Percentiles rank a stretch among this genome's conserved stretches.
phyloP scores from a whole-genome alignment of 2,888 invertebrate genomes.

The Leptinotarsa rubiginosa region DNA sequence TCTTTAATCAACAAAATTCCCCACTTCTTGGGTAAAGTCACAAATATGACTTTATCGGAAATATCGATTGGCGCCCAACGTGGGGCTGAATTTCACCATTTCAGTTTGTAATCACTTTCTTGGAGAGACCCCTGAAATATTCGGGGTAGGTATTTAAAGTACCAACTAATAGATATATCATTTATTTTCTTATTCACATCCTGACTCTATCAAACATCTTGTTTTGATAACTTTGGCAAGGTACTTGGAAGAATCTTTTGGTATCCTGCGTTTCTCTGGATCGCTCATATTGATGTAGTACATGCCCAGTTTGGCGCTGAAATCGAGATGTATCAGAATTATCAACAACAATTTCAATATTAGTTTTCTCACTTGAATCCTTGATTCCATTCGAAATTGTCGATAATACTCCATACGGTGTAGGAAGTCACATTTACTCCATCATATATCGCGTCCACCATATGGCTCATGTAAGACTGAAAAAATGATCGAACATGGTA shows the following conservation, averaged over 20 bases:
- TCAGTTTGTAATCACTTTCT: too few relatives aligned
- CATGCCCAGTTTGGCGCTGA: conserved; percentile 75
- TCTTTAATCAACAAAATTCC: too few relatives aligned
- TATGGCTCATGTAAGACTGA: conserved; percentile 55
- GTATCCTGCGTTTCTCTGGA: conserved; percentile 69
- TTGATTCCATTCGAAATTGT: conserved; percentile 72
- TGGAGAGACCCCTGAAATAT: too few relatives aligned
- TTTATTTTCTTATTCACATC: not conserved
- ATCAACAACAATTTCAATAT: conserved; percentile 56
- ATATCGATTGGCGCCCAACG: not conserved
- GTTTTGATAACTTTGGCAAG: conserved; percentile 42
- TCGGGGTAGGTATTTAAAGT: too few relatives aligned
- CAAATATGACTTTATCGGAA: too few relatives aligned
- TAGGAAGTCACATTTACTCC: conserved; percentile 68
- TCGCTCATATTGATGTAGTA: conserved; percentile 72
- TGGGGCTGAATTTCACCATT: not conserved
- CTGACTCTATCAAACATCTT: conserved; percentile 37
- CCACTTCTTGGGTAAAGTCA: too few relatives aligned
- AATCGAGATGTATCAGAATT: conserved; percentile 58
- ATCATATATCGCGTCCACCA: conserved; percentile 53
- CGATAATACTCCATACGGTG: conserved; percentile 73
- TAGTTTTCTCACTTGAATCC: conserved; percentile 66
- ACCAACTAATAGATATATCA: not conserved
- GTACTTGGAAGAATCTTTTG: conserved; percentile 44
- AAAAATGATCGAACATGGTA: not conserved